phyloP scores from a whole-genome alignment of 2,888 invertebrate species.

The Argyresthia albistria region DNA sequence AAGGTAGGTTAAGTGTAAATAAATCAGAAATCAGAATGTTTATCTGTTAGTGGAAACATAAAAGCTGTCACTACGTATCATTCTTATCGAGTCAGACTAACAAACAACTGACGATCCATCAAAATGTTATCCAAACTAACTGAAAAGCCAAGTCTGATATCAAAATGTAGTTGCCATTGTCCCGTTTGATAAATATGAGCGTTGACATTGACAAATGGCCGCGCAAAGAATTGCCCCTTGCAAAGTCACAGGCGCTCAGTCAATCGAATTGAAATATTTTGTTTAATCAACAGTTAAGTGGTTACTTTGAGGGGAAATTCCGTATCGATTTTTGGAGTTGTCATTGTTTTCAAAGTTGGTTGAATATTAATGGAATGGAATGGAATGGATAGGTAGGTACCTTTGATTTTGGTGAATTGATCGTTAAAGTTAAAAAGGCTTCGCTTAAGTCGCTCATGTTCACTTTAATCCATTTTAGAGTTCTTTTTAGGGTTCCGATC shows the following conservation, averaged over 20 bases:
- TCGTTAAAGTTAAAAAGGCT: too few relatives aligned
- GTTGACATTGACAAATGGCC: slow-evolving; percentile 62
- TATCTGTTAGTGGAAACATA: too few relatives aligned
- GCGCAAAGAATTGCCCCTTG: slow-evolving; percentile 18
- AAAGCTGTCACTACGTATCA: too few relatives aligned
- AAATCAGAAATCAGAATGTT: too few relatives aligned
- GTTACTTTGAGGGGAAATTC: too few relatives aligned
- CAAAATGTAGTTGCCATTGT: slow-evolving; percentile 68
- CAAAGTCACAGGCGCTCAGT: neutral
- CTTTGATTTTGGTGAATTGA: neutral
- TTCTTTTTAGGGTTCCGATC: too few relatives aligned
- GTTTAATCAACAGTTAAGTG: slow-evolving; percentile 1
- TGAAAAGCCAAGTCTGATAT: slow-evolving; percentile 32
- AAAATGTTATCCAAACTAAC: slow-evolving; percentile 48
- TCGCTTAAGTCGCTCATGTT: too few relatives aligned
- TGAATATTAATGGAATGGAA: neutral
- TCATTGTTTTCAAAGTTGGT: neutral
- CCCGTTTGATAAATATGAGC: slow-evolving; percentile 64
- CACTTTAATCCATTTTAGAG: too few relatives aligned
- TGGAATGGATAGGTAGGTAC: neutral
- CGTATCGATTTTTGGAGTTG: neutral
- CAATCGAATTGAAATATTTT: neutral
- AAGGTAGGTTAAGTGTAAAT: too few relatives aligned
- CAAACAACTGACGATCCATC: slow-evolving; percentile 38
- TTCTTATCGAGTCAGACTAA: neutral